Evolutionary conservation across 2,113 vertebrate species (phyloP).

Genomic region (Lycocorax pyrrhopterus): DNA sequence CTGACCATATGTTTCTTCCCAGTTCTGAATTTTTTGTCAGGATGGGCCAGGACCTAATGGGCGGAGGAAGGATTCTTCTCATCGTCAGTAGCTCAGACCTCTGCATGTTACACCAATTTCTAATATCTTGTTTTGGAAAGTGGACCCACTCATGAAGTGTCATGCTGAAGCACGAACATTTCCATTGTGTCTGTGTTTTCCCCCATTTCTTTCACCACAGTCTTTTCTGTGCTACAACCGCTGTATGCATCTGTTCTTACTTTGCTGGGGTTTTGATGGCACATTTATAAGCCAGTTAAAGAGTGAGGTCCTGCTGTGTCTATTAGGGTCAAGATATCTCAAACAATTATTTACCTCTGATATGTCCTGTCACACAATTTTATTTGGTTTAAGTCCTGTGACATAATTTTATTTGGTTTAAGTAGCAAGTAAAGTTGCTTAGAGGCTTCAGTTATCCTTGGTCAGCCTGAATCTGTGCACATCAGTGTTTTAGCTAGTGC

Average conservation of each 20-base stretch:
- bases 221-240: neutral
- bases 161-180: neutral
- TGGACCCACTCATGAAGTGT: neutral
- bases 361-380: neutral
- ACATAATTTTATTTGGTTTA: neutral
- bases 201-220: neutral
- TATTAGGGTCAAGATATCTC: neutral
- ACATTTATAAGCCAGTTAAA: neutral
- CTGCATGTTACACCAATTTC: neutral
- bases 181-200: rapidly evolving
- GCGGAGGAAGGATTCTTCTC: neutral
- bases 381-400: neutral
- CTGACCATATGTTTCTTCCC: neutral
- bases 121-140: neutral
- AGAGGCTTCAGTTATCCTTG: neutral
- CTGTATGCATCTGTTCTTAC: neutral
- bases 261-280: neutral
- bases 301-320: neutral
- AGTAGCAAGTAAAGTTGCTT: neutral
- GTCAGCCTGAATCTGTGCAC: neutral
- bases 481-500: neutral
- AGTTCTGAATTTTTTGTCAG: neutral
- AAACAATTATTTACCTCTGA: neutral
- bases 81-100: neutral
- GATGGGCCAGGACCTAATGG: neutral